Evolutionary conservation across 2,888 invertebrate species (phyloP), one percentile per base, ranked within the genome.

Genomic region (Meta bourneti): DNA sequence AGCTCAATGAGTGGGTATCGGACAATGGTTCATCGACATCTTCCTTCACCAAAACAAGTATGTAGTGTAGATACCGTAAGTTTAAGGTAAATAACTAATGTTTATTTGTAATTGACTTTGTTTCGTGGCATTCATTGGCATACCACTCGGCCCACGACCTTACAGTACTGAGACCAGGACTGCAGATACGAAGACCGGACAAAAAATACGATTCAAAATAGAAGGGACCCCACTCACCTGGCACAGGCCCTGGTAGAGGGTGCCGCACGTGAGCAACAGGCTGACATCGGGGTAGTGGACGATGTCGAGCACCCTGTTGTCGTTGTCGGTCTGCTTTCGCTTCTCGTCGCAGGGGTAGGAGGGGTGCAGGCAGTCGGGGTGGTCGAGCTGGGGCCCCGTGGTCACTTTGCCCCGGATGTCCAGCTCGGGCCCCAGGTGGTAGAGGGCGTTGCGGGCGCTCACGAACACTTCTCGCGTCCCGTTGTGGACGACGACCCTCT

Each of bases 221-320:
- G 34, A 2, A 34, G 34, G 1, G 34, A 4, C 4, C n/a, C 61
- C 11, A 16, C 61, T 61, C 16, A 61, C 61, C 20, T 54, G 4
- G 75, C 93, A 93, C 80, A 93, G 70, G 0, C 93, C 93, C 61
- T 93, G 93, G 84, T 93, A 74, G 0, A 93, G 80, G 9, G 91
- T 91, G 1, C 93, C 93, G 77, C 93, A 93, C 11, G 78, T 84
- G 7, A 93, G 69, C 16, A 93, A 51, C 5, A 93, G 11, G 0
- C 78, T 78, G 20, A 7, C 13, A 16, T 52, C 19, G 2, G 61
- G 13, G 2, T 83, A 54, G 13, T 89, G 79, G 49, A 90, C 74
- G n/a, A 93, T 74, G 7, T 89, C 49, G 49, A 93, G 61, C 4
- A 91, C 70, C 54, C 77, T 87, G 79, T 79, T 91, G 49, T 92